These are phyloP conservation scores for Ethmia dodecea DNA, from an alignment of 2,888 invertebrate species.

Conservation along the genomic window DNA sequence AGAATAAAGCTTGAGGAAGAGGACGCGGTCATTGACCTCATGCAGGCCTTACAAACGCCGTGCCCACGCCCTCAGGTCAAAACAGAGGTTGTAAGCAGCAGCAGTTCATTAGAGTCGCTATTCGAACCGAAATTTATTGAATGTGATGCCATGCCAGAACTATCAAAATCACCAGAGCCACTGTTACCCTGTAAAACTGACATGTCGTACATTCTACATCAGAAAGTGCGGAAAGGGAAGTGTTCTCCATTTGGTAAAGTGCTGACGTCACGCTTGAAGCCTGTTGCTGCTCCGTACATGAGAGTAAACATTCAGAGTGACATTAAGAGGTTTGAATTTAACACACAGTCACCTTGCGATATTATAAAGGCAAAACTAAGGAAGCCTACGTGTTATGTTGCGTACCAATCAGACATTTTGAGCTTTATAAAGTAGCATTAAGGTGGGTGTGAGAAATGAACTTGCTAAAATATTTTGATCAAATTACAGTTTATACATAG, in stretches of 20 bases:
- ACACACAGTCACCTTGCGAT: constrained; percentile 56
- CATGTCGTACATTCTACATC: constrained; percentile 46
- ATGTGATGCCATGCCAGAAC: constrained; percentile 21
- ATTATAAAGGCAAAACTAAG: constrained; percentile 36
- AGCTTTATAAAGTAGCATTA: too few species aligned
- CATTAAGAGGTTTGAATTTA: constrained; percentile 49
- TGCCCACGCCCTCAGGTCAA: constrained; percentile 14
- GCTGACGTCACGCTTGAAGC: constrained; percentile 36
- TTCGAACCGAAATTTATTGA: constrained; percentile 33
- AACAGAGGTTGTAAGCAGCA: constrained; percentile 29
- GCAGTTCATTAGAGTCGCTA: constrained; percentile 47
- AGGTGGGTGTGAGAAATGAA: too few species aligned
- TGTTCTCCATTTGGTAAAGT: constrained; percentile 59
- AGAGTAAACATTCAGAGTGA: constrained; percentile 26
- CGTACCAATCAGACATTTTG: constrained; percentile 3
- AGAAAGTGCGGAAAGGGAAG: constrained; percentile 36
- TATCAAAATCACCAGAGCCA: constrained; percentile 24
- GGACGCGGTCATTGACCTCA: constrained; percentile 49
- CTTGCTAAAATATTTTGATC: too few species aligned
- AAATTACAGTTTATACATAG: too few species aligned
- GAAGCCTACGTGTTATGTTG: constrained; percentile 1
- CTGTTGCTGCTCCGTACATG: constrained; percentile 50
- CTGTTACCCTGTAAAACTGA: constrained; percentile 43
- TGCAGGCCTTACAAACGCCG: constrained; percentile 40
- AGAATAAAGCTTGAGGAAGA: constrained; percentile 33